Percentiles rank a stretch among this genome's conserved stretches.
phyloP scores from a whole-genome alignment of 2,888 invertebrate genomes.

The Meganola albula region DNA sequence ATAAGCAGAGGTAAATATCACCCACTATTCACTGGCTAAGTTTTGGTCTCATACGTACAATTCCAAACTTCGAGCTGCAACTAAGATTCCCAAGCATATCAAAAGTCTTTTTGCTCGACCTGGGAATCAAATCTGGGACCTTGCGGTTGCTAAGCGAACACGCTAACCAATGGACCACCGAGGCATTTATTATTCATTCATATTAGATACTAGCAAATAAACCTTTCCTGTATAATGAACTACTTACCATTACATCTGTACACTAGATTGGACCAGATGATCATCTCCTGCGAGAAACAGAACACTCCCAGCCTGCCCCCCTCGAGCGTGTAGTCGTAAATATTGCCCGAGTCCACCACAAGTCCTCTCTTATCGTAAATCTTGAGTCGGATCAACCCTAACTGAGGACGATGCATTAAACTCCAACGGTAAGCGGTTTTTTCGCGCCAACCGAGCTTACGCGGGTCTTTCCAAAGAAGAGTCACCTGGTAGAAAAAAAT shows the following conservation, averaged over 20 bases:
- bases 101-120: no score
- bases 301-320: slow-evolving; percentile 97
- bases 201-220: no score
- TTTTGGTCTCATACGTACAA: no score
- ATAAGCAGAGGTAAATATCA: no score
- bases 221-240: no score
- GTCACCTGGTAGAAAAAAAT: slow-evolving; percentile 73
- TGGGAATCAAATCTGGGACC: no score
- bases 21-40: no score
- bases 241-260: slow-evolving; percentile 90
- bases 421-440: slow-evolving; percentile 96
- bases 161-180: no score
- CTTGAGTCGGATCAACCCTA: slow-evolving; percentile 94
- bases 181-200: no score
- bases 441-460: slow-evolving; percentile 95
- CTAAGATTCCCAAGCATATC: no score
- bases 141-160: no score
- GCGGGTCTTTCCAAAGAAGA: slow-evolving; percentile 94
- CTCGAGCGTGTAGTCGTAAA: slow-evolving; percentile 92
- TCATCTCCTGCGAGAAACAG: slow-evolving; percentile 98
- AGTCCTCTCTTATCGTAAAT: slow-evolving; percentile 91
- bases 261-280: slow-evolving; percentile 97
- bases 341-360: slow-evolving; percentile 95
- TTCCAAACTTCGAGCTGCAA: no score
- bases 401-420: slow-evolving; percentile 91